Base-by-base conservation (phyloP, 2,888 invertebrate genomes). In the Cantharis nigra region DNA sequence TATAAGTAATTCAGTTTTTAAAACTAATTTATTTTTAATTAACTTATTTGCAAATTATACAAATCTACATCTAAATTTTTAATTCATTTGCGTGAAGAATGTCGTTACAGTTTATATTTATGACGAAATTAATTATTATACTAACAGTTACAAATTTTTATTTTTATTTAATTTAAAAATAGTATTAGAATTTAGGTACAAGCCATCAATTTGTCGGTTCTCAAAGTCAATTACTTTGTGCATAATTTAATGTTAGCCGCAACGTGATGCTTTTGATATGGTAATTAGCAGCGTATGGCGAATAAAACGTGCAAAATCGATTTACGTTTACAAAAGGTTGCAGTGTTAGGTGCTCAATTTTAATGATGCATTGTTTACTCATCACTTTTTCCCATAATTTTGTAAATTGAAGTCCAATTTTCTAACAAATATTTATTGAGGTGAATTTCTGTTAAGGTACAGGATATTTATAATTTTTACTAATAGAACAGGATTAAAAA, bases 251-350 rank as follows among this genome's bases (percentile, higher is more conserved):
- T 84, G 83, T 77, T 80, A 81, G 82, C 81, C 80, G 80, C 79
- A 83, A 82, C 83, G 83, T 83, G 82, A 82, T 77, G 83, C 84
- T 85, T 49, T 85, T 85, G 85, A 84, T 85, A 85, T 85, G 85
- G 83, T 85, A 85, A 84, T 85, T 84, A 84, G 80, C 76, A 78
- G 77, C 77, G 82, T 84, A 81, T 82, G 83, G 82, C 81, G 82
- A 83, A 83, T 82, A 80, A 82, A 69, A 77, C 74, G 77, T 74
- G 71, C 33, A 70, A 33, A 78, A 75, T 74, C 74, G 72, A 74
- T 73, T 69, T 30, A 9, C 62, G 63, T 63, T 62, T 69, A 20
- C 28, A 74, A 74, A 69, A 72, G 64, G 28, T 26, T 26, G 49
- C 49, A 33, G 67, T 16, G 23, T 13, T 73, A 49, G 49, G 18